Conservation (phyloP, 2,113 vertebrate species). For the Anolis carolinensis region DNA sequence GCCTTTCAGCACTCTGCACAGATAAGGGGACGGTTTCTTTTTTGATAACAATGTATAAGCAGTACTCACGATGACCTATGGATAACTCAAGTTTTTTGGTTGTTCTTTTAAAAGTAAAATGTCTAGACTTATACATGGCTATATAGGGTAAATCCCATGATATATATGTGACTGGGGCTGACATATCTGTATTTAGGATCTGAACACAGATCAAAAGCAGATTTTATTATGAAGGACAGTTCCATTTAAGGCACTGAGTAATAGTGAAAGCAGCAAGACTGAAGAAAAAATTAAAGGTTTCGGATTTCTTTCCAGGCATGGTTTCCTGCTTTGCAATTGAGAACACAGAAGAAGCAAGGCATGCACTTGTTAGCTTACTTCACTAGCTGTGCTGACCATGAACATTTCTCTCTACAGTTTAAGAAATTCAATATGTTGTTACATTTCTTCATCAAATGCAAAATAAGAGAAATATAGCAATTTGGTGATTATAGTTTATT, state of each 20-base stretch:
- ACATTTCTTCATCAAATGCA: background rate
- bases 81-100: too few relatives aligned
- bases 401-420: background rate
- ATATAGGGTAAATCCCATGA: background rate
- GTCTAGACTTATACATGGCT: too few relatives aligned
- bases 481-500: background rate
- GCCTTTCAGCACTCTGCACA: too few relatives aligned
- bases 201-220: constrained; percentile 26
- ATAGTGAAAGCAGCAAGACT: constrained; percentile 5
- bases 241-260: constrained; percentile 47
- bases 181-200: constrained; percentile 11
- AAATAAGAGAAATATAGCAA: background rate
- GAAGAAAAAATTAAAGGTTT: constrained; percentile 44
- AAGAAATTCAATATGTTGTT: background rate
- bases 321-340: constrained; percentile 60
- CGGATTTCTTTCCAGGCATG: constrained; percentile 47
- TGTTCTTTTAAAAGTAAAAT: too few relatives aligned
- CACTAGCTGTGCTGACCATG: constrained; percentile 11
- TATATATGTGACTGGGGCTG: background rate
- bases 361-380: constrained; percentile 13
- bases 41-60: too few relatives aligned
- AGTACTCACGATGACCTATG: too few relatives aligned
- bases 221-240: constrained; percentile 20
- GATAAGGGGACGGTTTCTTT: too few relatives aligned
- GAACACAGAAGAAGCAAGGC: constrained; percentile 48